Conservation (phyloP, 2,888 invertebrate species). For the Hirtodrosophila confusa region DNA sequence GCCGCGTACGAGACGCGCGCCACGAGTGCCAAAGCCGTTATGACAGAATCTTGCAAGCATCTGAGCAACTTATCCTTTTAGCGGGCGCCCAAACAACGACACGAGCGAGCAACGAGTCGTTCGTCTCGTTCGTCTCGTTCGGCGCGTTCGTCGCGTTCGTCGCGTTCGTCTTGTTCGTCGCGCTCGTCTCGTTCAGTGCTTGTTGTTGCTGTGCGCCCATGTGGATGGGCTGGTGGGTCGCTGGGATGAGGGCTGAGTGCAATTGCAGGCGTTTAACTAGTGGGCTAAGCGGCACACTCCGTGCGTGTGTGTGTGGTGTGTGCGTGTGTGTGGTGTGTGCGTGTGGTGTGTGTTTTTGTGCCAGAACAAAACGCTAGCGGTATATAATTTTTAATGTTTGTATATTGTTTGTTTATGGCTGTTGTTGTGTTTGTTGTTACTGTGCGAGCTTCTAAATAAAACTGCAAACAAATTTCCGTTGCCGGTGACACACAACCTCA, state of each 20-base stretch:
- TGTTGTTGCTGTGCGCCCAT: not conserved
- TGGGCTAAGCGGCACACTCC: constrained; percentile 35
- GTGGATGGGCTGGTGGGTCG: not conserved
- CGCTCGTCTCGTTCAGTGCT: constrained; percentile 9
- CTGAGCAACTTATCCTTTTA: constrained; percentile 71
- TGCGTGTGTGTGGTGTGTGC: not conserved
- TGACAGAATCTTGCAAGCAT: constrained; percentile 76
- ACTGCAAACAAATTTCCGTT: constrained; percentile 65
- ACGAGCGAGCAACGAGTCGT: constrained; percentile 23
- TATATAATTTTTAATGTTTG: constrained; percentile 48
- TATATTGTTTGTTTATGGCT: constrained; percentile 27
- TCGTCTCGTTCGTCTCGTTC: constrained; percentile 14
- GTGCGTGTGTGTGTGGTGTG: constrained; percentile 3
- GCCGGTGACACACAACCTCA: constrained; percentile 41
- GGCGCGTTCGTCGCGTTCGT: constrained; percentile 5
- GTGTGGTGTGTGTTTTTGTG: constrained; percentile 11
- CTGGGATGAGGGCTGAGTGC: constrained; percentile 26
- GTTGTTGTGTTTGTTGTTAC: constrained; percentile 26
- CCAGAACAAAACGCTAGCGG: constrained; percentile 38
- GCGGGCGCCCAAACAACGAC: constrained; percentile 17
- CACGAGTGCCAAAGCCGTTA: constrained; percentile 75
- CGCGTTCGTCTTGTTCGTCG: constrained; percentile 16
- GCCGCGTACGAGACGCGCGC: constrained; percentile 66
- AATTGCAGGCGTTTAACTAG: constrained; percentile 54
- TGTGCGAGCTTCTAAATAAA: constrained; percentile 53